Conservation (phyloP, 1,140 invertebrate species). For the Scaptodrosophila lebanonensis region DNA sequence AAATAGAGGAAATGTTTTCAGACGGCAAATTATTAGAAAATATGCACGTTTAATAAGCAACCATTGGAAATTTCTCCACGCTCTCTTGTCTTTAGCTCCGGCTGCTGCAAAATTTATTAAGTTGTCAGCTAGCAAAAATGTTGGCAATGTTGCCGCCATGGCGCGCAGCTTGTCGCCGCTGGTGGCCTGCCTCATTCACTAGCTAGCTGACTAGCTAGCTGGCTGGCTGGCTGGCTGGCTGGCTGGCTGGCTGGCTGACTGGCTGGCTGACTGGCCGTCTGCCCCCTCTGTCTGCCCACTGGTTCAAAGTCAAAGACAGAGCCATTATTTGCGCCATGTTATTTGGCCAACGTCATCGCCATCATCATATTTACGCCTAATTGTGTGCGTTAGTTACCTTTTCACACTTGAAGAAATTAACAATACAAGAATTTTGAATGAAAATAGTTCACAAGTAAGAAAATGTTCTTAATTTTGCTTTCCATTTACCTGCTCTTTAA, state of each 20-base stretch:
- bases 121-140: constrained; percentile 71
- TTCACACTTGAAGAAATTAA: too few species aligned
- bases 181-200: too few species aligned
- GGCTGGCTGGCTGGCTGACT: constrained; percentile 7
- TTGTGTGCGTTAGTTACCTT: constrained; percentile 1
- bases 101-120: constrained; percentile 66
- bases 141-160: constrained; percentile 42
- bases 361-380: constrained; percentile 19
- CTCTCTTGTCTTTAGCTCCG: constrained; percentile 9
- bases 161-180: too few species aligned
- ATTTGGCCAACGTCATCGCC: constrained; percentile 27
- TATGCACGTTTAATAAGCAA: constrained; percentile 66
- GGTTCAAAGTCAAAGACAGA: constrained; percentile 19
- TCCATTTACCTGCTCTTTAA: not conserved
- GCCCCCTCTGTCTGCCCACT: constrained; percentile 8
- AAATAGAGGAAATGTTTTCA: constrained; percentile 69
- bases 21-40: constrained; percentile 66
- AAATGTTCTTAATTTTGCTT: too few species aligned
- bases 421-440: too few species aligned
- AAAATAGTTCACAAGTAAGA: too few species aligned
- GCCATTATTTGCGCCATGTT: constrained; percentile 46
- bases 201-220: too few species aligned
- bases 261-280: constrained; percentile 37
- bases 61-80: constrained; percentile 26
- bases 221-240: constrained; percentile 4